Percentiles rank a stretch among this genome's conserved stretches.
Conservation (phyloP, 2,888 invertebrate species). For the Drosophila barbarae region DNA sequence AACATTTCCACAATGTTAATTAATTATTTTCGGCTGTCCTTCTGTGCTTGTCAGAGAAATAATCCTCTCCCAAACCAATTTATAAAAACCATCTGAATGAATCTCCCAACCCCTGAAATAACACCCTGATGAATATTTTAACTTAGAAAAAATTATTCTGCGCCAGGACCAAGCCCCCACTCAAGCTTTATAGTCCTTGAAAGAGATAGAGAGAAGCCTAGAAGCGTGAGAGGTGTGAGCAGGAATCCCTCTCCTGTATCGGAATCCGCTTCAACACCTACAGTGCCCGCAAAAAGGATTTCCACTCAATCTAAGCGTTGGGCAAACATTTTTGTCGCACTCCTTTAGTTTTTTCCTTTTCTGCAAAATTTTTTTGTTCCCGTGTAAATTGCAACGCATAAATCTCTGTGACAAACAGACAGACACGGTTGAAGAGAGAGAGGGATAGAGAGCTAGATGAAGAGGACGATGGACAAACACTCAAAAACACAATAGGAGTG, state of each 20-base stretch:
- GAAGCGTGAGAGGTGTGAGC: not conserved
- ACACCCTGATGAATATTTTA: conserved; percentile 38
- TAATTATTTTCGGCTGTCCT: not conserved
- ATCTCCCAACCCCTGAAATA: not conserved
- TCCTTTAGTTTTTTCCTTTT: conserved; percentile 33
- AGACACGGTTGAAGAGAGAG: conserved; percentile 5
- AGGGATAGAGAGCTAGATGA: conserved; percentile 24
- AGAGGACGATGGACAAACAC: conserved; percentile 50
- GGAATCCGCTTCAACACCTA: conserved; percentile 46
- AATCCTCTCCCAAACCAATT: not conserved
- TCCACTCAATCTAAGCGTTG: conserved; percentile 72
- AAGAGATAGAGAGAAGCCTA: conserved; percentile 12
- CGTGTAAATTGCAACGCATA: conserved; percentile 72
- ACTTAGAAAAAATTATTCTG: not conserved
- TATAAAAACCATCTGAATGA: not conserved
- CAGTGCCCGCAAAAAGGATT: conserved; percentile 49
- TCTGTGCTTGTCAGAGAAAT: too few relatives aligned
- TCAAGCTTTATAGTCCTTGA: conserved; percentile 8
- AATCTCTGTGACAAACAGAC: conserved; percentile 72
- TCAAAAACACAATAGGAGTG: conserved; percentile 69
- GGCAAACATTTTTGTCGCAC: conserved; percentile 58
- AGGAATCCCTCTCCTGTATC: conserved; percentile 19
- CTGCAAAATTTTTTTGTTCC: conserved; percentile 26
- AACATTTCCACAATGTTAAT: not conserved
- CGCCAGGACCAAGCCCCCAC: conserved; percentile 10